Conservation (phyloP, 2,888 invertebrate species). For the Spatulosminthurus flaviceps region DNA sequence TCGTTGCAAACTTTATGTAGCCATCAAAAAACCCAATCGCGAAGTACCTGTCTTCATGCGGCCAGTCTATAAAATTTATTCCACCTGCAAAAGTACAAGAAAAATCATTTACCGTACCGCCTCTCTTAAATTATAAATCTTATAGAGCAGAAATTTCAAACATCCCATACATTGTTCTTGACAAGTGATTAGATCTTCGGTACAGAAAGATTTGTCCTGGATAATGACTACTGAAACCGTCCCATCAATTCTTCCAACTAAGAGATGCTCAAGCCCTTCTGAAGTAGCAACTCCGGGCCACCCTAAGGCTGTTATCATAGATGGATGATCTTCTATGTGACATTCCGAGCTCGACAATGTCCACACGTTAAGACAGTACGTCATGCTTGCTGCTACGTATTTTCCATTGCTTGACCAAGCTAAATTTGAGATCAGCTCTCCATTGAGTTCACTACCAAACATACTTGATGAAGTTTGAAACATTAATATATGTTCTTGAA, state of each 20-base stretch:
- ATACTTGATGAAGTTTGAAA: constrained; percentile 69
- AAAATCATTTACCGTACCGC: not conserved
- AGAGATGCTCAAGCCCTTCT: constrained; percentile 66
- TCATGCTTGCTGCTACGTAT: constrained; percentile 71
- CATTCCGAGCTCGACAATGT: constrained; percentile 64
- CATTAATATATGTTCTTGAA: constrained; percentile 70
- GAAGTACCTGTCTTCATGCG: constrained; percentile 70
- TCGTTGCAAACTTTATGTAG: constrained; percentile 67
- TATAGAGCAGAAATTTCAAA: no score
- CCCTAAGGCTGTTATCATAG: constrained; percentile 68
- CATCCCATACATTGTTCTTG: constrained; percentile 49
- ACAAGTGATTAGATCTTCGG: constrained; percentile 60
- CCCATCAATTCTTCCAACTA: constrained; percentile 71
- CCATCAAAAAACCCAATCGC: constrained; percentile 72
- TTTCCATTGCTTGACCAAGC: constrained; percentile 71
- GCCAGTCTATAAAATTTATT: constrained; percentile 71
- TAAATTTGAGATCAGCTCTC: constrained; percentile 68
- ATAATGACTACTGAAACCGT: constrained; percentile 50
- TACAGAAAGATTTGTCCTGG: constrained; percentile 54
- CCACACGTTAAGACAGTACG: constrained; percentile 72
- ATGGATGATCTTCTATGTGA: constrained; percentile 68
- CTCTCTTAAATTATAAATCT: no score
- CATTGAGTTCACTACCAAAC: constrained; percentile 70
- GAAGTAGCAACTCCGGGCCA: constrained; percentile 68
- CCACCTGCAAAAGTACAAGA: constrained; percentile 67